Evolutionary conservation across 2,888 invertebrate species (phyloP).

Genomic region (Hemistola chrysoprasaria): DNA sequence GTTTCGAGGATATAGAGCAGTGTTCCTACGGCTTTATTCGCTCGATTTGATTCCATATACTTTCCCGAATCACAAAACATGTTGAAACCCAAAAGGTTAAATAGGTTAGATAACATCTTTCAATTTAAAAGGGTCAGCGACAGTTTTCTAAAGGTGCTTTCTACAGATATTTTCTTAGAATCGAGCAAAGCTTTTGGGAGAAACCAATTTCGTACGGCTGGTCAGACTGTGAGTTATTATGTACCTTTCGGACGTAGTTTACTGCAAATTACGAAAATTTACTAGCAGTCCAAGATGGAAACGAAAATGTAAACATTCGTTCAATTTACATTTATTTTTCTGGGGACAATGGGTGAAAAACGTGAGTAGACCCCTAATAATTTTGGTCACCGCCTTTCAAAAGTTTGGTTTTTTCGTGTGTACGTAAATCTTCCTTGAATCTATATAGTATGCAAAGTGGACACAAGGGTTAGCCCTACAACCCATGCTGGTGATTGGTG

Average conservation of each 20-base stretch:
- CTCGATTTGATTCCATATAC: constrained; percentile 40
- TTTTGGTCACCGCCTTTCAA: too few relatives aligned
- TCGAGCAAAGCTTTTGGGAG: constrained; percentile 21
- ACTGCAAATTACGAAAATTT: constrained; percentile 15
- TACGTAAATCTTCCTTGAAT: too few relatives aligned
- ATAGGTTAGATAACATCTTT: constrained; percentile 60
- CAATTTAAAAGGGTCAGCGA: constrained; percentile 51
- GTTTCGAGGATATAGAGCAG: constrained; percentile 14
- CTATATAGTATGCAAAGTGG: too few relatives aligned
- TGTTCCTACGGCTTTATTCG: constrained; percentile 39
- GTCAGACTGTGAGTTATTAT: constrained; percentile 24
- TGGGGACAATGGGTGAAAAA: not conserved
- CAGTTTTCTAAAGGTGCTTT: constrained; percentile 22
- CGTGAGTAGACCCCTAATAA: not conserved
- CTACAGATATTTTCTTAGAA: constrained; percentile 31
- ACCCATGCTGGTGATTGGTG: too few relatives aligned
- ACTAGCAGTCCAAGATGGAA: not conserved
- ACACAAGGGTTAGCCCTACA: too few relatives aligned
- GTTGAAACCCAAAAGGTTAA: constrained; percentile 33
- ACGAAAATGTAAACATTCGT: constrained; percentile 6
- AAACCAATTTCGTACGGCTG: constrained; percentile 36
- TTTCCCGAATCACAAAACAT: constrained; percentile 26
- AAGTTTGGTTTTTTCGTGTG: too few relatives aligned
- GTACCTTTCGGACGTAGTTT: constrained; percentile 10
- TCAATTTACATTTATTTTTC: not conserved